Evolutionary conservation across 2,797 vertebrate species (phyloP).

Genomic region (Gymnothorax reevesii): DNA sequence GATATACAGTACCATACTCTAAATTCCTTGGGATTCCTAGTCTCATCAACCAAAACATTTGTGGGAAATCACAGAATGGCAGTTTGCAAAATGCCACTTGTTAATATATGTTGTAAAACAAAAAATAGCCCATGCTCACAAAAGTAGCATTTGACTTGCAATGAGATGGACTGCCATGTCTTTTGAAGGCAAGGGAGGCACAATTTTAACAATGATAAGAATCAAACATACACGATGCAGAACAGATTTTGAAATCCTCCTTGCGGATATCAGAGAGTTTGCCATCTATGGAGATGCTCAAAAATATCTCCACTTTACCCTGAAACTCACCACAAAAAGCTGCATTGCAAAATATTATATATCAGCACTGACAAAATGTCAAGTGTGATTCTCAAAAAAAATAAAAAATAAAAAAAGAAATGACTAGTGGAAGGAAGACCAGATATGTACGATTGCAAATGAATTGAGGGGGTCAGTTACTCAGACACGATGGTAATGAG

Average conservation of each 20-base stretch:
- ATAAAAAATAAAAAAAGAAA: no score
- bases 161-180: not conserved
- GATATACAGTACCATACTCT: not conserved
- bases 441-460: not conserved
- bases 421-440: no score
- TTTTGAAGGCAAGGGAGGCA: not conserved
- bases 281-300: not conserved
- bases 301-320: not conserved
- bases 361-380: not conserved
- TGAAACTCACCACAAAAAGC: not conserved
- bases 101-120: not conserved
- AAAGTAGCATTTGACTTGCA: not conserved
- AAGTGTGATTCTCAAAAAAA: not conserved
- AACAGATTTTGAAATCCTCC: not conserved
- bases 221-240: not conserved
- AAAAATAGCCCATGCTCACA: not conserved
- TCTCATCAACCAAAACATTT: not conserved
- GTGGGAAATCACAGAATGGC: not conserved
- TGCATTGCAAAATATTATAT: not conserved
- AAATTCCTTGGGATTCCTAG: not conserved
- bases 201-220: not conserved
- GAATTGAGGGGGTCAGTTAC: not conserved
- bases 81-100: not conserved
- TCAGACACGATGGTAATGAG: not conserved
- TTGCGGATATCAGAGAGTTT: not conserved